Base-by-base conservation (phyloP, 1,140 invertebrate genomes). In the Capitella teleta region DNA sequence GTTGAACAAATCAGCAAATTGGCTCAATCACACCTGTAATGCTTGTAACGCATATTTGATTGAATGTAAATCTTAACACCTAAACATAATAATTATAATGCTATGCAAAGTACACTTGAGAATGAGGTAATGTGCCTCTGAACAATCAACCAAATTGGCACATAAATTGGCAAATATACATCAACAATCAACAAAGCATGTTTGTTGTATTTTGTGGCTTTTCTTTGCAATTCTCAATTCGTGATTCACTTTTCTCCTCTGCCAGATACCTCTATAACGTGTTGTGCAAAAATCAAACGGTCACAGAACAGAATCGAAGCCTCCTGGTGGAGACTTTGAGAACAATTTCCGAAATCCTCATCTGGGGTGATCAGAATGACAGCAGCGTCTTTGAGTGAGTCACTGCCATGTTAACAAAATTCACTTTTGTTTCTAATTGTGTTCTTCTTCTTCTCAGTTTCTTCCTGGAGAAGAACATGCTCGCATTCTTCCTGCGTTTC, bases 291-390 rank as follows among this genome's bases (percentile, higher is more conserved):
- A 98, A 98, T 76, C 92, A 96, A 62, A 90, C 83, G 12, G 92
- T 98, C 0, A 92, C 87, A 14, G 95, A 98, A 61, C 83, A 84
- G 58, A 99, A 99, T 67, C 79, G 87, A 58, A 84, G 87, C 24
- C 77, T 97, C 14, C 72, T 99, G n/a, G 93, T 98, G 12, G 95
- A 99, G 75, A 96, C 91, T 0, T 73, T 98, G 43, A 77, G 93
- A 57, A 94, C 89, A 32, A 98, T 98, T 62, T 91, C 95, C 19
- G 95, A 99, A 76, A 98, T 99, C 66, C 76, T 99, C 8, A 98
- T 99, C 67, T 99, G 96, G 95, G 95, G 96, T 24, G 96, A 99
- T 76, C 95, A 98, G 76, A 98, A 99, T 82, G 96, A 98, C 71
- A 91, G 90, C 54, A 86, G 90, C 53, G 93, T 99, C 26, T 98